Conservation (phyloP, 2,113 vertebrate species). For the Equus quagga region DNA sequence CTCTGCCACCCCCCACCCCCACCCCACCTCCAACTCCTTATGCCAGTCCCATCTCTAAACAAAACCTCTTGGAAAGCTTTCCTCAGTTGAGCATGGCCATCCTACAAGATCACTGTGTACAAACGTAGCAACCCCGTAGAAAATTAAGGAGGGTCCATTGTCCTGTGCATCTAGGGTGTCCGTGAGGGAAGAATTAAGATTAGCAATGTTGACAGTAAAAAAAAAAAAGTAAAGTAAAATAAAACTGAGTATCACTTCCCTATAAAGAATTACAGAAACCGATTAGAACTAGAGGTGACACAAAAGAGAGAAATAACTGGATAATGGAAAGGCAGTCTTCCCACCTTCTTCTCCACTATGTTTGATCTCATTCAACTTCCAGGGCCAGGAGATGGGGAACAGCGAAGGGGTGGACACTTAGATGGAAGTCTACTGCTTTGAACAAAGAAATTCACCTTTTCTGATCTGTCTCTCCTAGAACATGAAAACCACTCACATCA, state of each 20-base stretch:
- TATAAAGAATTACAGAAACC: background rate
- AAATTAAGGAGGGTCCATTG: conserved; percentile 4
- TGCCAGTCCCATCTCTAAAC: background rate
- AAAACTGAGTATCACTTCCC: background rate
- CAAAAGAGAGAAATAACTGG: background rate
- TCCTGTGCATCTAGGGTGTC: background rate
- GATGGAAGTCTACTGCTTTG: background rate
- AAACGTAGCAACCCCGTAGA: background rate
- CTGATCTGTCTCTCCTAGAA: background rate
- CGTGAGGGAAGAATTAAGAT: background rate
- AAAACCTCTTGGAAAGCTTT: conserved; percentile 3
- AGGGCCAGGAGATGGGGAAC: too few relatives aligned
- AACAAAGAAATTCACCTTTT: background rate
- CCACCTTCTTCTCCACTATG: background rate
- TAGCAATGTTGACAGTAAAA: background rate
- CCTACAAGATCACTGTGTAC: background rate
- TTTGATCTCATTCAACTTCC: background rate
- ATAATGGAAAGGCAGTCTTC: background rate
- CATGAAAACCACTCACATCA: background rate
- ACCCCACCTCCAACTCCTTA: background rate
- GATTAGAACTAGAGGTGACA: background rate
- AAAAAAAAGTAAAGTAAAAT: background rate
- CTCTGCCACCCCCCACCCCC: background rate
- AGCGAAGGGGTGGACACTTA: background rate
- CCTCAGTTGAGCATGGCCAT: background rate